Evolutionary conservation across 2,797 vertebrate genomes (phyloP), one percentile per base, ranked within the genome.

Genomic region (Spea hammondii): DNA sequence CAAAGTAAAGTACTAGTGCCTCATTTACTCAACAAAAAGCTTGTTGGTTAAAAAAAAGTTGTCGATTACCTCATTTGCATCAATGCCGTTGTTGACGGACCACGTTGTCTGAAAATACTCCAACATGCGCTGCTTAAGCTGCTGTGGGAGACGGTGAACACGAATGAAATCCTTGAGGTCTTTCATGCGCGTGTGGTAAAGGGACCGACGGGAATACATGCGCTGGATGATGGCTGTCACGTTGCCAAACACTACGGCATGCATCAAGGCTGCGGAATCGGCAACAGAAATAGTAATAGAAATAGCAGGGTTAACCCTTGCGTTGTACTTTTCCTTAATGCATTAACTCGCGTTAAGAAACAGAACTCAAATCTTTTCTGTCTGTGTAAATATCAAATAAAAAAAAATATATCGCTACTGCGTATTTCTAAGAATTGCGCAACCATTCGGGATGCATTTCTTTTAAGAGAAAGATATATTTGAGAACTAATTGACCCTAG

Each of bases 201-300:
- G 94, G 0, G 96, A 98, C 48, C 96, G 96, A 1, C 97, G 94
- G 0, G 95, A 96, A 84, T 99, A 98, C 97, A 98, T 97, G 84
- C 97, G 96, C 91, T 99, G 97, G 89, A 99, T 98, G 88, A 99
- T 97, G 89, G 97, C 97, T 0, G 97, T 98, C 80, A 98, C 97
- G 0, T 99, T 99, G 46, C 97, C 97, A 0, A 99, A 99, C 80
- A 99, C 96, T 49, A 98, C 96, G 0, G 97, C 97, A 0, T 99
- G 97, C 97, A 99, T 99, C 87, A 99, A 89, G 0, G 97, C 97
- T 99, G 91, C 17, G 71, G 60, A 7, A 9, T 60, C 13, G 53
- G 9, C 5, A 47, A 68, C 0, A 68, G 13, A 54, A 54, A 71
- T 32, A 32, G n/a, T n/a, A n/a, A n/a, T 5, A 8, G 6, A 48